Evolutionary conservation across 1,140 invertebrate species (phyloP), one percentile per base, ranked within the genome.

Genomic region (Formica exsecta): DNA sequence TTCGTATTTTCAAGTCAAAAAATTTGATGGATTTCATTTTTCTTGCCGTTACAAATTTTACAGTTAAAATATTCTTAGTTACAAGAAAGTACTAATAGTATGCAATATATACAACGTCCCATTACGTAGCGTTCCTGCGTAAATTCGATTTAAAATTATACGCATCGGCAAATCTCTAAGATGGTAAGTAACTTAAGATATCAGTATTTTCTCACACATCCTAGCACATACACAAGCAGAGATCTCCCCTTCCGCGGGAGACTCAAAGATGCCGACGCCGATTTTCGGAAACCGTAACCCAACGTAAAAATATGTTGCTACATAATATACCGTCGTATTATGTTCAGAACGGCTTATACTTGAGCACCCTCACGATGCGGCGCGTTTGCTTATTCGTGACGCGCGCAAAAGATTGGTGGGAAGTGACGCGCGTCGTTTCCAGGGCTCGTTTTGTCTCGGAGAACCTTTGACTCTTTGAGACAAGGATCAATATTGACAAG

Each of bases 251-350:
- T 51, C 38, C 38, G 66, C 64, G 54, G 61, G 36, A 66, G 11
- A 29, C 61, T 87, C 90, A 91, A 91, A 91, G 87, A 70, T 59
- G 87, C 90, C 90, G 89, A 86, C 89, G 36, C n/a, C 71, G 65
- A 38, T 32, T 71, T 83, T 64, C 48, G 59, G 59, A 19, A 51
- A 71, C 61, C 73, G 65, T 61, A 86, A 76, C 81, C 73, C 57
- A 88, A 89, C 86, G 41, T 44, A 11, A 44, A 85, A 79, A 85
- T 86, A 84, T 54, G 62, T 66, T 62, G 74, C 4, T 74, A n/a
- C 75, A 91, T 89, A 91, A 89, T 87, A 89, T 87, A 79, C 36
- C 48, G 16, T 19, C 65, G 71, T 80, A 89, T 89, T 90, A 90
- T 85, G 80, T 66, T 86, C 86, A 19, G 66, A 81, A 41, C 81